Evolutionary conservation across 2,888 invertebrate species (phyloP).

Genomic region (Anarsia innoxiella): DNA sequence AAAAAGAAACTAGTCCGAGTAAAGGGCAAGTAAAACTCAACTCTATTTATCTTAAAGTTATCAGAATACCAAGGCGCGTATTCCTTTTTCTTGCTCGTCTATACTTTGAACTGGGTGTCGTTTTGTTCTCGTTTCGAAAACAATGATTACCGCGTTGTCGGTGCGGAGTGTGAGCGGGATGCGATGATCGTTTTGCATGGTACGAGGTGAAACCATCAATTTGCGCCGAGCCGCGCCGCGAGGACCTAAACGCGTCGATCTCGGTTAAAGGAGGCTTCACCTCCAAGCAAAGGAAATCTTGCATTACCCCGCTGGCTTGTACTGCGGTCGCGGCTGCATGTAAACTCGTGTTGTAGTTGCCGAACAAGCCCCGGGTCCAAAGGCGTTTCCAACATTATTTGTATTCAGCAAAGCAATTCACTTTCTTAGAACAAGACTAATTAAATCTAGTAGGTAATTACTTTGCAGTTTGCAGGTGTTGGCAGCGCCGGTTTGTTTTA

Average conservation of each 20-base stretch:
- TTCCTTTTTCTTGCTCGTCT: conserved; percentile 57
- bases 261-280: conserved; percentile 21
- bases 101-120: conserved; percentile 54
- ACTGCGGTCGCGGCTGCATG: conserved; percentile 31
- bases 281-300: no score
- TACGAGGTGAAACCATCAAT: conserved; percentile 69
- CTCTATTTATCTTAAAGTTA: conserved; percentile 71
- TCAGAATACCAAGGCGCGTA: conserved; percentile 58
- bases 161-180: conserved; percentile 58
- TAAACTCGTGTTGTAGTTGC: conserved; percentile 38
- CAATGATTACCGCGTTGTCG: conserved; percentile 64
- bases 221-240: conserved; percentile 49
- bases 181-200: conserved; percentile 65
- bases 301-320: conserved; percentile 39
- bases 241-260: conserved; percentile 45
- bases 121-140: conserved; percentile 63
- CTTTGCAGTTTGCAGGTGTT: not conserved
- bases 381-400: conserved; percentile 11
- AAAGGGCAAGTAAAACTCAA: conserved; percentile 56
- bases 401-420: conserved; percentile 4
- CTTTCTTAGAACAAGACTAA: conserved; percentile 1
- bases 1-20: conserved; percentile 32
- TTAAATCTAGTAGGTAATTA: conserved; percentile 2
- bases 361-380: conserved; percentile 24
- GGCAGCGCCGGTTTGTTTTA: not conserved